Percentiles rank a stretch among this genome's conserved stretches.
These are phyloP conservation scores for Diplazon laetatorius DNA, from an alignment of 2,888 invertebrate genomes.

Conservation along the genomic window DNA sequence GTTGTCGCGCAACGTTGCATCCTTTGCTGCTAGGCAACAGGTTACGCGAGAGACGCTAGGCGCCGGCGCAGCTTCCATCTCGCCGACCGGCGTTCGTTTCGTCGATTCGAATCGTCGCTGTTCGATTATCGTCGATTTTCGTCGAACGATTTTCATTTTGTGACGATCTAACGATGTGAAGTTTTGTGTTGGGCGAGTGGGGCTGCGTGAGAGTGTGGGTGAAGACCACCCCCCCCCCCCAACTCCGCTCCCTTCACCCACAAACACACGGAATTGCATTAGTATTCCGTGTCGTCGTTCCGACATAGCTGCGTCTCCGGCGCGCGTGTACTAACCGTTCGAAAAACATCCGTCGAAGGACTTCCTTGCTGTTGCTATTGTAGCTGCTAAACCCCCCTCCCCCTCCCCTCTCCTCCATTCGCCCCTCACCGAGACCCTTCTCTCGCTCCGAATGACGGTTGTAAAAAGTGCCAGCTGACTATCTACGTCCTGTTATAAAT, in stretches of 20 bases:
- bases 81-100: slow-evolving; percentile 50
- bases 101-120: background rate
- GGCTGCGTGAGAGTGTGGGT: too few relatives aligned
- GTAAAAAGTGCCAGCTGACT: slow-evolving; percentile 26
- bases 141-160: background rate
- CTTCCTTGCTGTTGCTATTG: slow-evolving; percentile 48
- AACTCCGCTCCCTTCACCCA: too few relatives aligned
- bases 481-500: background rate
- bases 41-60: slow-evolving; percentile 74
- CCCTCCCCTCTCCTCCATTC: too few relatives aligned
- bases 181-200: slow-evolving; percentile 29
- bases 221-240: too few relatives aligned
- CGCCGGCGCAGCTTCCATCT: slow-evolving; percentile 74
- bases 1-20: slow-evolving; percentile 33
- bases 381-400: slow-evolving; percentile 23
- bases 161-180: slow-evolving; percentile 1
- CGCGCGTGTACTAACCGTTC: slow-evolving; percentile 75
- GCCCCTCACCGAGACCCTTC: too few relatives aligned
- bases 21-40: slow-evolving; percentile 79
- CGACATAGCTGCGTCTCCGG: slow-evolving; percentile 75
- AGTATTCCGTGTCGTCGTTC: slow-evolving; percentile 76
- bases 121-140: slow-evolving; percentile 1
- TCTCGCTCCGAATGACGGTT: slow-evolving; percentile 27
- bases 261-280: slow-evolving; percentile 67
- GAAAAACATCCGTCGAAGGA: slow-evolving; percentile 75